These are phyloP conservation scores for Coenonympha arcania DNA, from an alignment of 2,888 invertebrate genomes.

Conservation along the genomic window DNA sequence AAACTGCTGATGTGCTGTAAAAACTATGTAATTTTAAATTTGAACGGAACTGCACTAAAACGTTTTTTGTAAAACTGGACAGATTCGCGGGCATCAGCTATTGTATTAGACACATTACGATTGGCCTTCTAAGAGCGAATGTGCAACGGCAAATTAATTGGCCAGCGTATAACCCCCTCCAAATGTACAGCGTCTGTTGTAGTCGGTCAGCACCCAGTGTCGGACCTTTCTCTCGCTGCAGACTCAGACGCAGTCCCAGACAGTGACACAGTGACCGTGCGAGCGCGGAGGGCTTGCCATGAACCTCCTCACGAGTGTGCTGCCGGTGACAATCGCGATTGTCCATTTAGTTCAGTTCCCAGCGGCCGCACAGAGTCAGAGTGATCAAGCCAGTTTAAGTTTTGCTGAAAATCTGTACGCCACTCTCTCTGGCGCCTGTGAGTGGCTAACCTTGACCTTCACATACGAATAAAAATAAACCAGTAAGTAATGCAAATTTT, in stretches of 20 bases:
- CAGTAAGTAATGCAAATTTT: conserved; percentile 26
- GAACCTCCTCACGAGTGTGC: conserved; percentile 44
- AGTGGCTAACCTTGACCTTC: conserved; percentile 40
- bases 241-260: conserved; percentile 68
- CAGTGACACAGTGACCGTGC: conserved; percentile 70
- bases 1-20: too few species aligned
- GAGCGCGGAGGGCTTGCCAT: conserved; percentile 58
- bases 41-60: too few species aligned
- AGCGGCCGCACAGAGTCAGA: conserved; percentile 31
- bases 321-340: conserved; percentile 40
- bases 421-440: conserved; percentile 63
- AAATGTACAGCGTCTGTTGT: conserved; percentile 36
- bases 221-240: conserved; percentile 60
- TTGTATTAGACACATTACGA: background rate
- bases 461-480: conserved; percentile 15
- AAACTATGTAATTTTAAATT: too few species aligned
- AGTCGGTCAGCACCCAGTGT: conserved; percentile 34
- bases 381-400: conserved; percentile 40
- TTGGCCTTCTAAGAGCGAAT: conserved; percentile 25
- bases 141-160: conserved; percentile 37
- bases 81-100: too few species aligned
- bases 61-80: too few species aligned
- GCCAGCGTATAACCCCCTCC: conserved; percentile 62
- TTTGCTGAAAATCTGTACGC: conserved; percentile 62
- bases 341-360: conserved; percentile 29